These are phyloP conservation scores for Danio choprae DNA, from an alignment of 2,797 vertebrate genomes.

Conservation along the genomic window DNA sequence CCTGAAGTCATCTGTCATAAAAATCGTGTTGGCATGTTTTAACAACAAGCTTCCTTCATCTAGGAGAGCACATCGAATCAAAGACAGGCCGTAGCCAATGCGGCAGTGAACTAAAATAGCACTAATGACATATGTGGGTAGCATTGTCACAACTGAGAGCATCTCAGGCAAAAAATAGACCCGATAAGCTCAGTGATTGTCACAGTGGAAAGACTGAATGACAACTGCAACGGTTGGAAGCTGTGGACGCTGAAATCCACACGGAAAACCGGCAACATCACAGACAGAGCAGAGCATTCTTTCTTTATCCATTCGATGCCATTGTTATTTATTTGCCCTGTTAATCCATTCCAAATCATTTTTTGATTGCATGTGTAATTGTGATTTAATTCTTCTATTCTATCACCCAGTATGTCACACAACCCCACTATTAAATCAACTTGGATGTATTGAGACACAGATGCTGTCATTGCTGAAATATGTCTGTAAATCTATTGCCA, in stretches of 20 bases:
- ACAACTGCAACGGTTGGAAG: slow-evolving; percentile 34
- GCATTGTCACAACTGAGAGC: slow-evolving; percentile 58
- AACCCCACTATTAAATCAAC: neutral
- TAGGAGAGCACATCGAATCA: slow-evolving; percentile 57
- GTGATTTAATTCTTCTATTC: neutral
- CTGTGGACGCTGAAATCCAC: neutral
- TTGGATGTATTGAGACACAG: neutral
- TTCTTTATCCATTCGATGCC: neutral
- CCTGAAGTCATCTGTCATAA: slow-evolving; percentile 33
- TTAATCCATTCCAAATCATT: neutral
- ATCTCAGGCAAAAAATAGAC: slow-evolving; percentile 68
- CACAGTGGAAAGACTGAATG: slow-evolving; percentile 55
- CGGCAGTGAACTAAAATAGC: slow-evolving; percentile 73
- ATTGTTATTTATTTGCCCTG: neutral
- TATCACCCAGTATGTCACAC: neutral
- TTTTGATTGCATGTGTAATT: neutral
- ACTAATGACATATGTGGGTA: slow-evolving; percentile 66
- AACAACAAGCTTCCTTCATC: slow-evolving; percentile 60
- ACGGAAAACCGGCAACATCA: neutral
- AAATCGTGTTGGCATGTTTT: slow-evolving; percentile 57
- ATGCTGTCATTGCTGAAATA: neutral
- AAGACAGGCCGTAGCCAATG: slow-evolving; percentile 64
- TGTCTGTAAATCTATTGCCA: neutral
- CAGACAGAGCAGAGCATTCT: neutral
- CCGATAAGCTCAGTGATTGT: slow-evolving; percentile 67